Conservation (phyloP, 2,888 invertebrate species). For the Cataglyphis albicans region DNA sequence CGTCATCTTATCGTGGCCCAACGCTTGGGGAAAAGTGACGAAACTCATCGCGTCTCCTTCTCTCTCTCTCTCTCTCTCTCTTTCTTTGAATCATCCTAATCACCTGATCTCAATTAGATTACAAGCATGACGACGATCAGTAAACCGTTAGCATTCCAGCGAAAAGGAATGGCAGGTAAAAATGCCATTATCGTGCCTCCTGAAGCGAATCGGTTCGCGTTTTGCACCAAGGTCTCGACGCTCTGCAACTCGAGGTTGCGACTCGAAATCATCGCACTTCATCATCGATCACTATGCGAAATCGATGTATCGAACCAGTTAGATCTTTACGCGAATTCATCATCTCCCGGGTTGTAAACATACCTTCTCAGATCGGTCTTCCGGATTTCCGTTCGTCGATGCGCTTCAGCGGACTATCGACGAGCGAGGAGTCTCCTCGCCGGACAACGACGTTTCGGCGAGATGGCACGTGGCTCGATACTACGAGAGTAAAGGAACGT, state of each 20-base stretch:
- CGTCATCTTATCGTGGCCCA: conserved; percentile 19
- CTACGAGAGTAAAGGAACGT: background rate
- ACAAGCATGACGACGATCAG: background rate
- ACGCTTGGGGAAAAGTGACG: background rate
- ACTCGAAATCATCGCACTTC: background rate
- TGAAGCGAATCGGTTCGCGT: conserved; percentile 11
- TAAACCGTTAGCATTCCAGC: conserved; percentile 30
- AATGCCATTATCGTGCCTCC: conserved; percentile 21
- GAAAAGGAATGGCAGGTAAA: background rate
- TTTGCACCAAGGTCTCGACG: background rate
- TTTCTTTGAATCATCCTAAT: background rate
- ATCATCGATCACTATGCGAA: background rate
- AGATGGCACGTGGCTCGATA: background rate
- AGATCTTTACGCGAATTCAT: background rate
- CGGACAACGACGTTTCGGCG: background rate
- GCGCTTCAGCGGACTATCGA: background rate
- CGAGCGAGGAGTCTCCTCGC: background rate
- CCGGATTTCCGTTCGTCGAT: background rate
- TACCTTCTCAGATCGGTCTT: conserved; percentile 11
- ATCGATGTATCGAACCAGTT: background rate
- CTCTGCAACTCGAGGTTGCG: background rate
- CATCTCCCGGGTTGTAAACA: background rate
- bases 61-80: background rate
- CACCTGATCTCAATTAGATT: conserved; percentile 8
- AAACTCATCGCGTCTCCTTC: background rate